Evolutionary conservation across 2,797 vertebrate genomes (phyloP), one percentile per base, ranked within the genome.

Genomic region (Myotis planiceps): DNA sequence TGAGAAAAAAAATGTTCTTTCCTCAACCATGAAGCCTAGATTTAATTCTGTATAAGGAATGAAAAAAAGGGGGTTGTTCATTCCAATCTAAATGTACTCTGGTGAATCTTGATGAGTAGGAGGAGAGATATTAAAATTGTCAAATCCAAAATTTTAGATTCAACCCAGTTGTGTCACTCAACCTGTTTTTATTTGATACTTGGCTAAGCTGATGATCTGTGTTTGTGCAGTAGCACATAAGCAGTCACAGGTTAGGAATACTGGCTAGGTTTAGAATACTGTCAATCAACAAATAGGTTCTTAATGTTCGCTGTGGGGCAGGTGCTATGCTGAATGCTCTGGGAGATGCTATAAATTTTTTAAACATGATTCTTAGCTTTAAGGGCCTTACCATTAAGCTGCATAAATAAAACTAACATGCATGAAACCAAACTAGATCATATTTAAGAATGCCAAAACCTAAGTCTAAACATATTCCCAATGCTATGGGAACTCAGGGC

Each of bases 161-260:
- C 21, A 32, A 69, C 27, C 27, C 91, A 27, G 49, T 72, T 9
- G 74, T 81, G 95, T 90, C 92, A 19, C 95, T 97, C 96, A 96
- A 71, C 27, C 53, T 81, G 51, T 96, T 90, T 85, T 81, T 63
- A 74, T 83, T 55, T 37, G 0, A 84, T 96, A 0, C 3, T 86
- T 87, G 21, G 39, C 39, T 65, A 94, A 75, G 42, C 0, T 79
- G 39, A 51, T 58, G n/a, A 79, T 95, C 78, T 75, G 29, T 84
- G 72, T 69, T 74, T 39, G 18, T 88, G 63, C 32, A 53, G 34
- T 34, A 75, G 39, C 27, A 89, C 16, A 58, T n/a, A 55, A 69
- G 32, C 18, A 75, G 13, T 42, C 65, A 80, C n/a, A 27, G 32
- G 45, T 79, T 75, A 65, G 19, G 21, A 94, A 74, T 42, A 18